These are phyloP conservation scores for Cecidostiba fungosa DNA, from an alignment of 2,888 invertebrate species.

Conservation along the genomic window DNA sequence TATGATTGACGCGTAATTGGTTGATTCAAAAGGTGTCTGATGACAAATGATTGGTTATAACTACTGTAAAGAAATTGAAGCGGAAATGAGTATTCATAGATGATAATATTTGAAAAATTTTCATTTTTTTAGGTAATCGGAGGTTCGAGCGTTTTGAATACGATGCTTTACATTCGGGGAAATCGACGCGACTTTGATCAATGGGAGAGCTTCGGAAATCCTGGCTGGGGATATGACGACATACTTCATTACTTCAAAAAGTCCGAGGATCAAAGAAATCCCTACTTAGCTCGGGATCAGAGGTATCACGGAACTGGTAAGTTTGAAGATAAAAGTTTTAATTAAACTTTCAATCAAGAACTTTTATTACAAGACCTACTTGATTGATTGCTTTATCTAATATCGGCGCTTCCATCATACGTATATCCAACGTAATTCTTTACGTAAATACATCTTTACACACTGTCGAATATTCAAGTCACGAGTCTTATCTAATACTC, in stretches of 20 bases:
- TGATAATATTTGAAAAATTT: neutral
- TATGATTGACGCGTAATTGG: neutral
- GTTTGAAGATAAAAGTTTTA: constrained; percentile 27
- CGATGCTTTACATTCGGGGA: constrained; percentile 95
- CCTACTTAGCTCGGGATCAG: constrained; percentile 89
- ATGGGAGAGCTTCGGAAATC: constrained; percentile 92
- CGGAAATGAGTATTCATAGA: too few relatives aligned
- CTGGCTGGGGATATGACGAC: constrained; percentile 93
- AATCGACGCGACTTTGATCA: constrained; percentile 92
- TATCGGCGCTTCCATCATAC: too few relatives aligned
- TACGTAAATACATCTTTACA: neutral
- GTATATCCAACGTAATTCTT: too few relatives aligned
- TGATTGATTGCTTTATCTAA: neutral
- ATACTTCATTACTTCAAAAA: constrained; percentile 92
- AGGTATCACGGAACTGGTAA: constrained; percentile 88
- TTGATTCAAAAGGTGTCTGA: neutral
- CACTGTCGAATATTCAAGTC: neutral
- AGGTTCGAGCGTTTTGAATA: constrained; percentile 93
- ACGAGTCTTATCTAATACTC: neutral
- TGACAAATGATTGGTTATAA: neutral
- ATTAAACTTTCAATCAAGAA: neutral
- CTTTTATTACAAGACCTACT: neutral
- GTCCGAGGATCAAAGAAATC: constrained; percentile 93
- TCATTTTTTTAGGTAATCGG: constrained; percentile 84
- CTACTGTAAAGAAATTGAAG: neutral